Conservation (phyloP, 2,888 invertebrate species). For the Pseudococcus jackbeardsleyi region DNA sequence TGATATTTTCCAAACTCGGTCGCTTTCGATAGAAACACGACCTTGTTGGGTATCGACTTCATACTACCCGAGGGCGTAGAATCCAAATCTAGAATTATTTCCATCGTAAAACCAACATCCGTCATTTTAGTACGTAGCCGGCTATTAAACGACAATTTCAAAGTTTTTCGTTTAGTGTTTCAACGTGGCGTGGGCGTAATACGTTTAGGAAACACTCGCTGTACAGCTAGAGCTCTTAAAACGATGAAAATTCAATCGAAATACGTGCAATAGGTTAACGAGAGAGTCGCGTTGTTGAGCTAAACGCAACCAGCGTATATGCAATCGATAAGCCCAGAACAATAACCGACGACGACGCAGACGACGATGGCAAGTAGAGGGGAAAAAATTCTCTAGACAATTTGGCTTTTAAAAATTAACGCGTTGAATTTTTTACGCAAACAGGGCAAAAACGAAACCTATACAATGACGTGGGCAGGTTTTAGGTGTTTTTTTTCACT, state of each 20-base stretch:
- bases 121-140: not conserved
- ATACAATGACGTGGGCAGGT: not conserved
- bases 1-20: too few relatives aligned
- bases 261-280: conserved; percentile 8
- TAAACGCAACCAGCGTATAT: not conserved
- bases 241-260: conserved; percentile 17
- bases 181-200: not conserved
- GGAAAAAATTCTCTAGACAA: not conserved
- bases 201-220: not conserved
- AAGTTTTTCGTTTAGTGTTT: not conserved
- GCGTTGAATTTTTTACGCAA: not conserved
- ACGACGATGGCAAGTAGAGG: not conserved
- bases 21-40: not conserved
- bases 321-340: conserved; percentile 3
- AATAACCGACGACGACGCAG: not conserved
- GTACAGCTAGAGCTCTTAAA: not conserved
- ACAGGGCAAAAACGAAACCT: not conserved
- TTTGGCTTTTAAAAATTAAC: not conserved
- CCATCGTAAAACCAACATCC: not conserved
- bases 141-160: not conserved
- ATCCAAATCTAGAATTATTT: not conserved
- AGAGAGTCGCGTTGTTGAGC: conserved; percentile 1
- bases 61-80: not conserved
- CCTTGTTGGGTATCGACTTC: conserved; percentile 5
- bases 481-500: not conserved